These are phyloP conservation scores for Serilophus lunatus DNA, from an alignment of 2,113 vertebrate species.

Conservation along the genomic window DNA sequence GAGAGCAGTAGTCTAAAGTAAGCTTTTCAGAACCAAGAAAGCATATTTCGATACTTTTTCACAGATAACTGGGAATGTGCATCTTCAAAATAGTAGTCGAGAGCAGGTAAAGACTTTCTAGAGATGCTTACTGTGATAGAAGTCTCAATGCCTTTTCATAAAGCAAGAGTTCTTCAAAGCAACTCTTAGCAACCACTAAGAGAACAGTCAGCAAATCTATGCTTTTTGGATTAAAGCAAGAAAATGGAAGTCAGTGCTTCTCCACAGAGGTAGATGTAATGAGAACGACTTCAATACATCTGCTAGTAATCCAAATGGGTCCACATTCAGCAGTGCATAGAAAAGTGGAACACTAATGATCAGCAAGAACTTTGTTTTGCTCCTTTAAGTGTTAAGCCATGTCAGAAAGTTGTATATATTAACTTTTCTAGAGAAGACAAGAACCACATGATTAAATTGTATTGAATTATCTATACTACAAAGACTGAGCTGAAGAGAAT, in stretches of 20 bases:
- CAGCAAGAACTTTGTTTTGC: neutral
- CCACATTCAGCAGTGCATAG: neutral
- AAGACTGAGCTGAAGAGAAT: neutral
- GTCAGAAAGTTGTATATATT: neutral
- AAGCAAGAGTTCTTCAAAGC: conserved; percentile 8
- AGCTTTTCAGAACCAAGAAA: neutral
- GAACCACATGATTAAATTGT: neutral
- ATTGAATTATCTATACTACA: neutral
- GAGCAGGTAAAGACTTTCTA: neutral
- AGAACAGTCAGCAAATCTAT: neutral
- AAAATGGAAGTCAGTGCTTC: neutral
- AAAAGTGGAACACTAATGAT: neutral
- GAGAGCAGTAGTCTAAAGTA: neutral
- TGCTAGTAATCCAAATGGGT: neutral
- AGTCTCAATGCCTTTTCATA: conserved; percentile 5
- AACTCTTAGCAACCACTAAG: conserved; percentile 5
- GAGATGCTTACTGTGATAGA: neutral
- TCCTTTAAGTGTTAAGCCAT: neutral
- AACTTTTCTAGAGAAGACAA: neutral
- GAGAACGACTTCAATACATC: neutral
- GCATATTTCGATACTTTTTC: neutral
- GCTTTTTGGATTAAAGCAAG: neutral
- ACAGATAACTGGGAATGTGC: neutral
- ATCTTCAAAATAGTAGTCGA: conserved; percentile 18
- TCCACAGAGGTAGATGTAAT: neutral